These are phyloP conservation scores for Capitella teleta DNA, from an alignment of 1,140 invertebrate genomes.

Conservation along the genomic window DNA sequence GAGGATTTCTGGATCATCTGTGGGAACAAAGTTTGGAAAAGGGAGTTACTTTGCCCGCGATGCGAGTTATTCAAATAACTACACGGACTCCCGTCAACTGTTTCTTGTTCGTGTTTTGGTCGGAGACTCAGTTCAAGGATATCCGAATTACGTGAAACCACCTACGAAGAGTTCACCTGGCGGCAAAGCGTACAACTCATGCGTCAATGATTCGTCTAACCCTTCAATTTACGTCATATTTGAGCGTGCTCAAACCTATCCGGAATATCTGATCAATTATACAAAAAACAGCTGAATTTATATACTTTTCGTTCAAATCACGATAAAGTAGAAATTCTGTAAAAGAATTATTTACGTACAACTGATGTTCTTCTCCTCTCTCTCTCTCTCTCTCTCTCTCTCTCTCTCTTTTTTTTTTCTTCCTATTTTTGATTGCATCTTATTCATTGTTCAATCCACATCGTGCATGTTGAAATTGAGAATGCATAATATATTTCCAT, in stretches of 20 bases:
- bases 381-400: no score
- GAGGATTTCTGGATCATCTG: conserved; percentile 6
- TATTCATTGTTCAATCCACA: no score
- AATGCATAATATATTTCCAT: no score
- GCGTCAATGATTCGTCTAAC: conserved; percentile 18
- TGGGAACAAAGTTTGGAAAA: conserved; percentile 24
- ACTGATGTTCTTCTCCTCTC: no score
- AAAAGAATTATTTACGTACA: no score
- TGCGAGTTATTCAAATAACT: conserved; percentile 10
- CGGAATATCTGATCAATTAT: conserved; percentile 26
- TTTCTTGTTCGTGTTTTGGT: conserved; percentile 22
- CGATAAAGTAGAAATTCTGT: no score
- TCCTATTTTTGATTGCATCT: no score
- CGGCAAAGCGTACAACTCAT: conserved; percentile 19
- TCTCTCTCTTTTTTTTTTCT: no score
- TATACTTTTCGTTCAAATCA: no score
- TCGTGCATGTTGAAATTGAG: no score
- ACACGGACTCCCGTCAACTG: conserved; percentile 1
- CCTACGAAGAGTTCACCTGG: conserved; percentile 14
- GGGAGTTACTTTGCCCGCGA: conserved; percentile 17
- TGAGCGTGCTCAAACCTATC: conserved; percentile 25
- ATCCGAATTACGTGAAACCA: conserved; percentile 16
- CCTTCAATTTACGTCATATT: conserved; percentile 28
- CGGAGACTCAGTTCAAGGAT: conserved; percentile 20
- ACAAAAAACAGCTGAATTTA: no score